Percentiles rank a stretch among this genome's conserved stretches.
phyloP scores from a whole-genome alignment of 2,113 vertebrate genomes.

The Riparia riparia region DNA sequence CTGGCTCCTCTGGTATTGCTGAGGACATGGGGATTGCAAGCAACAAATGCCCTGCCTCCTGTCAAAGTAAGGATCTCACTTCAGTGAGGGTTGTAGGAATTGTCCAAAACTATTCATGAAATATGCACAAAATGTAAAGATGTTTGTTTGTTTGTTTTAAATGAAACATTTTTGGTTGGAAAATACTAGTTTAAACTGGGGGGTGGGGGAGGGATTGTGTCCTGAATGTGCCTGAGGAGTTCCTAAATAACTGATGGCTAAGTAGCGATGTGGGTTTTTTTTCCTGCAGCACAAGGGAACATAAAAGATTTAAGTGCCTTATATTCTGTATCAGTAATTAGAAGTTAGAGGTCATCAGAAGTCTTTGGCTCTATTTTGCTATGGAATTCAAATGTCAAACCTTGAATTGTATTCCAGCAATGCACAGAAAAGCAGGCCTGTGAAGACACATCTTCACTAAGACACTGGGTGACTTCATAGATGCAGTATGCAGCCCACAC shows the following conservation, averaged over 20 bases:
- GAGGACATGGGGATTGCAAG: slow-evolving; percentile 91
- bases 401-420: neutral
- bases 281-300: neutral
- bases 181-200: neutral
- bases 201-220: fast-evolving
- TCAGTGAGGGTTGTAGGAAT: neutral
- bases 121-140: neutral
- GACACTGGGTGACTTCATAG: neutral
- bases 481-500: neutral
- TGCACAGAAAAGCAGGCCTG: neutral
- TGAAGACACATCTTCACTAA: neutral
- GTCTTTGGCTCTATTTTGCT: neutral
- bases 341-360: neutral
- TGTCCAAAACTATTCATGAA: neutral
- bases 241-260: neutral
- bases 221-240: neutral
- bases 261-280: neutral
- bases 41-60: slow-evolving; percentile 86
- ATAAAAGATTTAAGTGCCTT: neutral
- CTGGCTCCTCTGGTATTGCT: slow-evolving; percentile 86
- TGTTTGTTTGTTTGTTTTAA: neutral
- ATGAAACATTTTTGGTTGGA: neutral
- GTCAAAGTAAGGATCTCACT: slow-evolving; percentile 84
- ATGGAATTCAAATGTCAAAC: neutral
- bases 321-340: neutral